A percentile compares a stretch with the other conserved stretches of the same genome.
Evolutionary conservation across 2,113 vertebrate genomes (phyloP).

Genomic region (Tinamus guttatus): DNA sequence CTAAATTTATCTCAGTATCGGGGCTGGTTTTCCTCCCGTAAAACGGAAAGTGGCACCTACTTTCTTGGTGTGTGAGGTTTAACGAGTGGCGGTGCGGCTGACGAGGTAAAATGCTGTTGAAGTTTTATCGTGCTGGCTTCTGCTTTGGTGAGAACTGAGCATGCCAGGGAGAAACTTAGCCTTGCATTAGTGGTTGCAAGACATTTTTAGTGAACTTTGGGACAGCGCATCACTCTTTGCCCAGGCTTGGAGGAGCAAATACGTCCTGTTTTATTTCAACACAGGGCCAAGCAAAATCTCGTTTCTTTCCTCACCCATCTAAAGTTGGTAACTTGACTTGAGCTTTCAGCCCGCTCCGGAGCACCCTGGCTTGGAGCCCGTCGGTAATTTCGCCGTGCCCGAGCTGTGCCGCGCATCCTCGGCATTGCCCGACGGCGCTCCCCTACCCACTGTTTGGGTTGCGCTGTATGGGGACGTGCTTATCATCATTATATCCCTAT

Average conservation of each 20-base stretch:
- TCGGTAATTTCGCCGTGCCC: neutral
- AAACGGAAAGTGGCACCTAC: neutral
- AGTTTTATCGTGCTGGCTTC: constrained; percentile 3
- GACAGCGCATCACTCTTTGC: fast-evolving
- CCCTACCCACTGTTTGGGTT: neutral
- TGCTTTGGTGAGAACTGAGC: neutral
- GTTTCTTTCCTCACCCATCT: neutral
- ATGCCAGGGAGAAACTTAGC: neutral
- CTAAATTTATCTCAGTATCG: neutral
- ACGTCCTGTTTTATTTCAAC: neutral
- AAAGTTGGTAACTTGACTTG: neutral
- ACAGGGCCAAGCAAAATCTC: neutral
- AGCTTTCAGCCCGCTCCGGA: neutral
- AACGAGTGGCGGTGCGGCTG: constrained; percentile 13
- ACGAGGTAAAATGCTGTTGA: constrained; percentile 30
- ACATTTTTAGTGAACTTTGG: neutral
- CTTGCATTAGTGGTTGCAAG: fast-evolving
- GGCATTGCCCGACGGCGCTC: fast-evolving
- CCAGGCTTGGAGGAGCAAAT: neutral
- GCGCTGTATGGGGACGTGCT: constrained; percentile 56
- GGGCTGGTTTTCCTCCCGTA: neutral
- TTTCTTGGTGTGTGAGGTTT: neutral
- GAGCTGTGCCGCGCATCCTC: fast-evolving
- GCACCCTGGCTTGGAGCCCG: neutral
- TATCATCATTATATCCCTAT: constrained; percentile 73